Conservation (phyloP, 1,140 invertebrate genomes). For the Trachymyrmex septentrionalis region DNA sequence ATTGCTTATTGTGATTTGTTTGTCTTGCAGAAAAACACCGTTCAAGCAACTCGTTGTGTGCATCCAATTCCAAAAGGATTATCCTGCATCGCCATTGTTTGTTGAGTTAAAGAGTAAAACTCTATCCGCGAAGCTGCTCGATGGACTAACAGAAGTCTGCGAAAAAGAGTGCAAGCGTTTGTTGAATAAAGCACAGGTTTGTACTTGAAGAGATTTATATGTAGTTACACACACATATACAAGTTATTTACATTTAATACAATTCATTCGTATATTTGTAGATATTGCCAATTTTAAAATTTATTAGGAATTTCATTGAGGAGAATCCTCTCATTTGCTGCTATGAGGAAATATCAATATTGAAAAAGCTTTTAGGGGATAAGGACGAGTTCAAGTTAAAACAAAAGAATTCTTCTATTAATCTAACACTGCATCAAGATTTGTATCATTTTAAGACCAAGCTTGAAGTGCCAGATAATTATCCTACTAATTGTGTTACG, state of each 20-base stretch:
- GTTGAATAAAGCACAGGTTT: constrained; percentile 88
- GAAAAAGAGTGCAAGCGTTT: constrained; percentile 90
- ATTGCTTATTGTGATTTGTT: constrained; percentile 45
- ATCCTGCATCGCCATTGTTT: constrained; percentile 88
- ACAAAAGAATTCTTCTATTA: constrained; percentile 89
- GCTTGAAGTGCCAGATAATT: constrained; percentile 89
- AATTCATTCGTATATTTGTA: constrained; percentile 72
- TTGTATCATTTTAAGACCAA: constrained; percentile 89
- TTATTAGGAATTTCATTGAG: constrained; percentile 90
- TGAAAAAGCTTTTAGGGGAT: constrained; percentile 87
- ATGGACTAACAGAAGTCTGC: constrained; percentile 89
- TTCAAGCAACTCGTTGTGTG: constrained; percentile 89
- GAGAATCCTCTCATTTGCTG: constrained; percentile 92
- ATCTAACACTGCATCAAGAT: constrained; percentile 88
- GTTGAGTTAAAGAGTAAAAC: constrained; percentile 92
- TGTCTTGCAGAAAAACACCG: constrained; percentile 86
- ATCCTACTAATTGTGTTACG: constrained; percentile 88
- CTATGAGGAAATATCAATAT: constrained; percentile 90
- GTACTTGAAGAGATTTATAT: constrained; percentile 9
- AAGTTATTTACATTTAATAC: neutral
- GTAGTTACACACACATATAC: neutral
- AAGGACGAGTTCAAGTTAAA: constrained; percentile 89
- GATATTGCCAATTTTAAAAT: constrained; percentile 88
- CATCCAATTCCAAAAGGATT: constrained; percentile 90
- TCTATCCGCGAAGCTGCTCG: constrained; percentile 89